Percentiles rank a stretch among this genome's conserved stretches.
These are phyloP conservation scores for Trachelus iudaicus DNA, from an alignment of 2,888 invertebrate genomes.

Conservation along the genomic window DNA sequence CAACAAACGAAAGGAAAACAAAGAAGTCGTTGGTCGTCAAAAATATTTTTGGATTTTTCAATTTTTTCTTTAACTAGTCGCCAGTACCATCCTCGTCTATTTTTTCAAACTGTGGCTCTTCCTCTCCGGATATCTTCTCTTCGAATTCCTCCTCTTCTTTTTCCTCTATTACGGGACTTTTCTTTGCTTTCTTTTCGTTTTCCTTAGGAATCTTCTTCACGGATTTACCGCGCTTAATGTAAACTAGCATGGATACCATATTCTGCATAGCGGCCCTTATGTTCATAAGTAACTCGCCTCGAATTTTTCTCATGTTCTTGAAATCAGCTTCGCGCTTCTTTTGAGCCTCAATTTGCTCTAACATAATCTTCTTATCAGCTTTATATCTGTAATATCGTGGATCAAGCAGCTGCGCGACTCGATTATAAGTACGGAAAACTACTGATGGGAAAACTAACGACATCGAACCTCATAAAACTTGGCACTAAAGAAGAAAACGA, in stretches of 20 bases:
- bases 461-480: neutral
- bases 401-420: neutral
- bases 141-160: constrained; percentile 23
- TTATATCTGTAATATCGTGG: constrained; percentile 64
- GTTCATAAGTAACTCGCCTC: constrained; percentile 69
- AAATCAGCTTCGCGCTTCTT: constrained; percentile 63
- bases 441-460: neutral
- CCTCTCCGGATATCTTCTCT: constrained; percentile 21
- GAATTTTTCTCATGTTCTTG: constrained; percentile 64
- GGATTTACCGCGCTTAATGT: constrained; percentile 34
- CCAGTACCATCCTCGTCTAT: constrained; percentile 40
- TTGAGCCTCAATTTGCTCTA: constrained; percentile 66
- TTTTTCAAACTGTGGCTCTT: constrained; percentile 25
- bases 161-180: constrained; percentile 8
- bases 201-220: constrained; percentile 11
- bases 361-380: constrained; percentile 66
- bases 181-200: constrained; percentile 12
- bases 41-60: neutral
- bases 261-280: constrained; percentile 72
- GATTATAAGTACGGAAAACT: neutral
- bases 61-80: neutral
- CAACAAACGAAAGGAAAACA: neutral
- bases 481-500: neutral
- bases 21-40: neutral
- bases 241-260: constrained; percentile 69